These are phyloP conservation scores for Cryptomyrus ogoouensis DNA, from an alignment of 2,113 vertebrate species.

Conservation along the genomic window DNA sequence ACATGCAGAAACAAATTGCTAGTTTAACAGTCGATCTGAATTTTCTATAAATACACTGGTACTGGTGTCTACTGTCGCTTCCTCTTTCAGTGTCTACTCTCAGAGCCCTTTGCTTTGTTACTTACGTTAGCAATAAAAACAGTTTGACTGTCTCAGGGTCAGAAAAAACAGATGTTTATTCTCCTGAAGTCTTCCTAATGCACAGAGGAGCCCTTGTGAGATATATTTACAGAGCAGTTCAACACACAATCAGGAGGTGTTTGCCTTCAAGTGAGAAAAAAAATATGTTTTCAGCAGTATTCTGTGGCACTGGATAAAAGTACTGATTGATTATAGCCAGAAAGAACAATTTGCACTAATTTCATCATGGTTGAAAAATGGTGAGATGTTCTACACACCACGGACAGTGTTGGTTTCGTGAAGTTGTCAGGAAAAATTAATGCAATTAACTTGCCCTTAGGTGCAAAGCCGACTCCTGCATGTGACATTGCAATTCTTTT, in stretches of 20 bases:
- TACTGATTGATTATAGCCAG: slow-evolving; percentile 71
- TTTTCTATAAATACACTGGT: background rate
- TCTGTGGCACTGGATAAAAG: slow-evolving; percentile 51
- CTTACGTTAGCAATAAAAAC: slow-evolving; percentile 33
- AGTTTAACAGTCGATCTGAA: background rate
- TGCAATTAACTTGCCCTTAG: slow-evolving; percentile 63
- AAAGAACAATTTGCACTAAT: slow-evolving; percentile 65
- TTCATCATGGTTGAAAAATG: slow-evolving; percentile 62
- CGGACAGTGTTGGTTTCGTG: slow-evolving; percentile 53
- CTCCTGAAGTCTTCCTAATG: slow-evolving; percentile 51
- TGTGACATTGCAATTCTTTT: slow-evolving; percentile 67
- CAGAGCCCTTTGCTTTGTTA: slow-evolving; percentile 19
- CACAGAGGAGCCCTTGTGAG: slow-evolving; percentile 45
- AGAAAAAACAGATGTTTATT: slow-evolving; percentile 43
- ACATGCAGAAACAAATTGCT: background rate
- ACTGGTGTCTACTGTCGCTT: background rate
- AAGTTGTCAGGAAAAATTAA: slow-evolving; percentile 63
- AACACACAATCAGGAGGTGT: slow-evolving; percentile 57
- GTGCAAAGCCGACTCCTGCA: slow-evolving; percentile 56
- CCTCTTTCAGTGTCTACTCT: too few species aligned
- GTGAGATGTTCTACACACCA: slow-evolving; percentile 48
- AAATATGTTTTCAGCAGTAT: slow-evolving; percentile 58
- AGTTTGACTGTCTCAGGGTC: slow-evolving; percentile 29
- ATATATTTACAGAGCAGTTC: slow-evolving; percentile 64
- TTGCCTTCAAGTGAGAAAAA: slow-evolving; percentile 59